A percentile compares a stretch with the other conserved stretches of the same genome.
Evolutionary conservation across 1,140 invertebrate genomes (phyloP).

Genomic region (Trichonephila inaurata): DNA sequence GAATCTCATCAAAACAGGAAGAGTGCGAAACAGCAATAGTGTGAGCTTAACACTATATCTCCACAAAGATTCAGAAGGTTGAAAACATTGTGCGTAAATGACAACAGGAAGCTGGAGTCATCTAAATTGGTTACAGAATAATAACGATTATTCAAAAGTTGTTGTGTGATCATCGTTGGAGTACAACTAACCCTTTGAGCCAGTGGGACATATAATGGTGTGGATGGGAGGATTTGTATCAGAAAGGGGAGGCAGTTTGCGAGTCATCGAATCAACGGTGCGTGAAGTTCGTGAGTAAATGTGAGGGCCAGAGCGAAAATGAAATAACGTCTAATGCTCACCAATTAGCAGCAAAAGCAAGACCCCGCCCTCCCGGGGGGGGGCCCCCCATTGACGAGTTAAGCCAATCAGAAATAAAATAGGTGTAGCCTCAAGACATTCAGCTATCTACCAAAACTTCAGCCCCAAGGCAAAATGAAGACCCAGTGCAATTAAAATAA

Average conservation of each 20-base stretch:
- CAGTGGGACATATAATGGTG: slow-evolving; percentile 36
- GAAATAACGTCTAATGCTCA: slow-evolving; percentile 43
- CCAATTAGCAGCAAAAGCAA: slow-evolving; percentile 26
- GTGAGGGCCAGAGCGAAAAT: slow-evolving; percentile 6
- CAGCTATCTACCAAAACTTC: background rate
- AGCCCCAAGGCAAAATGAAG: background rate
- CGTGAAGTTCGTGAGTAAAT: slow-evolving; percentile 35
- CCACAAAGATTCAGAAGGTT: background rate
- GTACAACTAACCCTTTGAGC: slow-evolving; percentile 42
- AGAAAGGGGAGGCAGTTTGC: background rate
- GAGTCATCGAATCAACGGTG: background rate
- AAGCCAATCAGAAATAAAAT: background rate
- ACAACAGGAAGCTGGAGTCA: too few species aligned
- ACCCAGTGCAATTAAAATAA: background rate
- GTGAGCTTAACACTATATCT: background rate
- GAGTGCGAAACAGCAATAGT: background rate
- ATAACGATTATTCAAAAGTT: too few species aligned
- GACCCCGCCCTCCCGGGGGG: too few species aligned
- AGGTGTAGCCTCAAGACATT: background rate
- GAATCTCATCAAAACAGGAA: too few species aligned
- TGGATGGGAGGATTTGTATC: background rate
- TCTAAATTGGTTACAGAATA: too few species aligned
- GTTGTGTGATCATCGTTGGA: too few species aligned
- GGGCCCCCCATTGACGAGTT: background rate
- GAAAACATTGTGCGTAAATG: too few species aligned